These are phyloP conservation scores for Syngnathus rostellatus DNA, from an alignment of 2,797 vertebrate species.

Conservation along the genomic window DNA sequence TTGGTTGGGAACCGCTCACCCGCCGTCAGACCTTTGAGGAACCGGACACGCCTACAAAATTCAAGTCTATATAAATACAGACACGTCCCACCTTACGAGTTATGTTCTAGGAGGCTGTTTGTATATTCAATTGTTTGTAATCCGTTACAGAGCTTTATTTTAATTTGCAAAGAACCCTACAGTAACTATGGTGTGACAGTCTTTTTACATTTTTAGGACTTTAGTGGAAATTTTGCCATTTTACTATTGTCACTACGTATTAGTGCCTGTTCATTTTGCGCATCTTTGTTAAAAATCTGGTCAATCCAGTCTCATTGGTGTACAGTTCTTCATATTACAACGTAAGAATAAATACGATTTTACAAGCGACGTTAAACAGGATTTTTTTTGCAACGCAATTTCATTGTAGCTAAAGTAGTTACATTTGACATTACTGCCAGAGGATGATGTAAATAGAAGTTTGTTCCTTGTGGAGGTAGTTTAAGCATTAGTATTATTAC, in stretches of 20 bases:
- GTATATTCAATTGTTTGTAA: not conserved
- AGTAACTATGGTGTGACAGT: too few relatives aligned
- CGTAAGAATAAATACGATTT: not conserved
- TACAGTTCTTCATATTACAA: too few relatives aligned
- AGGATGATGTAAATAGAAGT: conserved; percentile 2
- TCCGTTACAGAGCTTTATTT: not conserved
- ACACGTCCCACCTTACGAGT: not conserved
- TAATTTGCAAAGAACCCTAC: too few relatives aligned
- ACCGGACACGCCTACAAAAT: conserved; percentile 16
- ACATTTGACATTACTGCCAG: not conserved
- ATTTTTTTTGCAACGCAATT: conserved; percentile 1
- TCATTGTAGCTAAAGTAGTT: not conserved
- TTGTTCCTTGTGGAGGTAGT: not conserved
- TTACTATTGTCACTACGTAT: not conserved
- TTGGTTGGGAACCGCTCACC: conserved; percentile 35
- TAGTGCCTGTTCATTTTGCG: not conserved
- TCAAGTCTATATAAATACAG: conserved; percentile 12
- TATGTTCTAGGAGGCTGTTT: not conserved
- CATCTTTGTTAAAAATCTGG: not conserved
- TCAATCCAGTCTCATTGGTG: too few relatives aligned
- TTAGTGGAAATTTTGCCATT: not conserved
- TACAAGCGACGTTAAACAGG: not conserved
- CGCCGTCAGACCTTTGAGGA: conserved; percentile 35
- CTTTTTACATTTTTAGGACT: too few relatives aligned
- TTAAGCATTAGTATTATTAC: not conserved